Conservation (phyloP, 2,888 invertebrate genomes). For the Tachystola acroxantha region DNA sequence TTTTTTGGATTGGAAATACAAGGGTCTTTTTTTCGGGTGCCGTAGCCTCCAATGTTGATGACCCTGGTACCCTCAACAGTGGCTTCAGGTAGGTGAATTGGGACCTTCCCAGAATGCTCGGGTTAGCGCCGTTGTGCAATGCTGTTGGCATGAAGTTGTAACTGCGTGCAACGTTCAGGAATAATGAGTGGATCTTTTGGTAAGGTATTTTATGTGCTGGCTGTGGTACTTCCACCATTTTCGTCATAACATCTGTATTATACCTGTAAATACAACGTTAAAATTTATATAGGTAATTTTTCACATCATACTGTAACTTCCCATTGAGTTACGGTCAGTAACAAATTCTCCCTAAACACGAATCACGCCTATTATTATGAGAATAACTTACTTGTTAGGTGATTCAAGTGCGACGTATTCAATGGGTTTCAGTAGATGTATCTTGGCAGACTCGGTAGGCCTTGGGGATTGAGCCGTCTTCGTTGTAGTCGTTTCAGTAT, state of each 20-base stretch:
- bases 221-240: neutral
- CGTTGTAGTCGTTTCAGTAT: neutral
- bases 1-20: slow-evolving; percentile 4
- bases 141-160: slow-evolving; percentile 19
- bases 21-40: slow-evolving; percentile 1
- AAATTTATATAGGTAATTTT: no score
- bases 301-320: no score
- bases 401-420: neutral
- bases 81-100: neutral
- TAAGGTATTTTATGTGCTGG: slow-evolving; percentile 14
- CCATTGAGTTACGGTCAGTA: no score
- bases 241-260: neutral
- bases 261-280: neutral
- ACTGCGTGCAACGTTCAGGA: slow-evolving; percentile 21
- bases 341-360: no score
- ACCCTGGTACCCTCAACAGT: neutral
- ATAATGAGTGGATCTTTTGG: slow-evolving; percentile 15
- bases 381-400: neutral
- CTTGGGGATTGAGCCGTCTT: neutral
- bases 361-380: no score
- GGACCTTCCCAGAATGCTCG: neutral
- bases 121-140: slow-evolving; percentile 1
- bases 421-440: neutral
- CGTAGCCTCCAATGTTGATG: neutral
- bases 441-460: neutral